A percentile compares a stretch with the other conserved stretches of the same genome.
Conservation (phyloP, 1,140 invertebrate genomes). For the Portunus trituberculatus region DNA sequence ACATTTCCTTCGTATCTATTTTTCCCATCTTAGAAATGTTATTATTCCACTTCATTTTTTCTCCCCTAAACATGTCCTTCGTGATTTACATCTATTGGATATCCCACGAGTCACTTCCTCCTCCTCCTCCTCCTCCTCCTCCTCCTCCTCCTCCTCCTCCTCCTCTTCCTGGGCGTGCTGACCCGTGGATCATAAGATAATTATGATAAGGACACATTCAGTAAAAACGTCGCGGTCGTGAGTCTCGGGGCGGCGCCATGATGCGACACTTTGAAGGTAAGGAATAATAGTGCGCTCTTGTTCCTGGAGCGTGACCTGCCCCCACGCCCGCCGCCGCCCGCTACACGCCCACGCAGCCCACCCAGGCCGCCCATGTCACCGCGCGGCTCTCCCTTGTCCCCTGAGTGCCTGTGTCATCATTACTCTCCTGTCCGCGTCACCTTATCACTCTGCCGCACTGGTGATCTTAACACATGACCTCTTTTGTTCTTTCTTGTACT, state of each 20-base stretch:
- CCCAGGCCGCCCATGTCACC: neutral
- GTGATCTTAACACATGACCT: too few species aligned
- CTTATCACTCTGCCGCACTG: neutral
- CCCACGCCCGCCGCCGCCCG: neutral
- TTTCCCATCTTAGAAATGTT: neutral
- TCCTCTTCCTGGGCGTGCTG: neutral
- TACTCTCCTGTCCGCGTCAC: neutral
- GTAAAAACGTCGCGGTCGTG: conserved; percentile 45
- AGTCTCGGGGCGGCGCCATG: conserved; percentile 23
- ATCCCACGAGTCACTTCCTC: neutral
- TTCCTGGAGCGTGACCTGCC: conserved; percentile 55
- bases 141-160: neutral
- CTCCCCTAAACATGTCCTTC: neutral
- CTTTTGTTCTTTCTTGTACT: too few species aligned
- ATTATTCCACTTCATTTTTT: neutral
- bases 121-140: neutral
- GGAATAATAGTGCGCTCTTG: conserved; percentile 60
- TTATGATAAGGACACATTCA: conserved; percentile 44
- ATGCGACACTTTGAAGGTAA: conserved; percentile 50
- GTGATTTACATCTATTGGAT: neutral
- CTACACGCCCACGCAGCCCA: neutral
- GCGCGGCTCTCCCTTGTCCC: neutral
- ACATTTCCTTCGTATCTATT: neutral
- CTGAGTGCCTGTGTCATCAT: neutral
- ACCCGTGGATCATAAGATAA: conserved; percentile 54